Evolutionary conservation across 1,140 invertebrate genomes (phyloP), one percentile per base, ranked within the genome.

Genomic region (Microplitis mediator): DNA sequence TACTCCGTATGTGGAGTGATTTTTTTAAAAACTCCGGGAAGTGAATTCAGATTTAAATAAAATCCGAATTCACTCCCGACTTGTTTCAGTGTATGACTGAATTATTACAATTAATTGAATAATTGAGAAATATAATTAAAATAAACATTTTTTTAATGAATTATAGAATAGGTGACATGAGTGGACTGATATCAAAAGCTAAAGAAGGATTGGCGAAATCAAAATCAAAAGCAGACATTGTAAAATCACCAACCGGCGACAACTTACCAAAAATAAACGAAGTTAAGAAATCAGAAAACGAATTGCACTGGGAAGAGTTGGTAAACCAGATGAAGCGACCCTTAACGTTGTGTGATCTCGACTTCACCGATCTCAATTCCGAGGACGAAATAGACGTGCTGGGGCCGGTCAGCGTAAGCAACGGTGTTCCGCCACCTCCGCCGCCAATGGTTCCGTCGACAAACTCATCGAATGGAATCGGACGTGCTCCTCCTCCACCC

Each of bases 261-360:
- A 90, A 88, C 54, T 78, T 89, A 31, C 87, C 88, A 6, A 90
- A 91, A 81, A 84, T 91, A 63, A 82, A 87, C 36, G 94, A 96
- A 79, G 86, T 91, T 2, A 95, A 95, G 86, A 95, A 96, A 84
- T 95, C 95, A 0, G 96, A 98, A 85, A 97, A 95, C 80, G 96
- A 98, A 80, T 86, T 98, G 0, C 95, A 97, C 78, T 99, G 98
- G 98, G 97, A 99, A 79, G 94, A 96, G 77, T 85, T 97, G 69
- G 91, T 95, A 31, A 92, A 92, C 36, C 92, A 92, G 73, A 86
- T 97, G 68, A 92, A 94, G 70, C 88, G 97, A 75, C 92, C 95
- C 0, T 88, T 99, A 58, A 92, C 93, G 77, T 91, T 99, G 9
- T 98, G 97, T 84, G 97, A 99, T 85, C 88, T 99, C 67, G 97